phyloP scores from a whole-genome alignment of 2,113 vertebrate species.

The Ahaetulla prasina region DNA sequence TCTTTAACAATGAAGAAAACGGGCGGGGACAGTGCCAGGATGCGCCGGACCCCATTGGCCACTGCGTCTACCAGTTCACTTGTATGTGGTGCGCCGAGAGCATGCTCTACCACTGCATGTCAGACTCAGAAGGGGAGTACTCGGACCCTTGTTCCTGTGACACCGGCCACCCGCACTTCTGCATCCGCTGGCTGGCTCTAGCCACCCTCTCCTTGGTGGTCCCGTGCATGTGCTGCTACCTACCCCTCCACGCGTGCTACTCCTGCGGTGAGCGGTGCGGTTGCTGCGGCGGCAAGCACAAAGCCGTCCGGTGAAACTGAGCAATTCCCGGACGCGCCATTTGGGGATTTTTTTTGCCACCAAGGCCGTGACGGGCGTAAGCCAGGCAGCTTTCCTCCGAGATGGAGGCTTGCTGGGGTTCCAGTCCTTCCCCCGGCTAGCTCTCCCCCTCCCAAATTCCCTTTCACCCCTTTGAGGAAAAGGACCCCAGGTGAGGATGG shows the following conservation, averaged over 20 bases:
- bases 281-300: slow-evolving; percentile 89
- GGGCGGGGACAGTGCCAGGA: slow-evolving; percentile 87
- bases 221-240: slow-evolving; percentile 95
- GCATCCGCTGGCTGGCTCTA: slow-evolving; percentile 86
- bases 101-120: slow-evolving; percentile 93
- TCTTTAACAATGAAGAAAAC: slow-evolving; percentile 83
- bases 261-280: slow-evolving; percentile 86
- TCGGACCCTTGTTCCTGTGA: slow-evolving; percentile 93
- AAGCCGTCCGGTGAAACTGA: slow-evolving; percentile 83
- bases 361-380: background rate
- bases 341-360: slow-evolving; percentile 14
- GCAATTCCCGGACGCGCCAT: background rate
- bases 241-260: slow-evolving; percentile 87
- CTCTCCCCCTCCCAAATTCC: background rate
- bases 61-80: slow-evolving; percentile 84
- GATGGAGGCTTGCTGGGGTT: background rate
- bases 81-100: slow-evolving; percentile 94
- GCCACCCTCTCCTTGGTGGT: slow-evolving; percentile 83
- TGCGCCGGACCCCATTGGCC: slow-evolving; percentile 84
- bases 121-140: slow-evolving; percentile 92
- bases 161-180: slow-evolving; percentile 81
- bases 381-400: background rate
- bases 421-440: background rate
- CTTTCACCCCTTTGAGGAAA: background rate
- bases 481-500: background rate